Base-by-base conservation (phyloP, 2,888 invertebrate genomes). In the Alcis repandata region DNA sequence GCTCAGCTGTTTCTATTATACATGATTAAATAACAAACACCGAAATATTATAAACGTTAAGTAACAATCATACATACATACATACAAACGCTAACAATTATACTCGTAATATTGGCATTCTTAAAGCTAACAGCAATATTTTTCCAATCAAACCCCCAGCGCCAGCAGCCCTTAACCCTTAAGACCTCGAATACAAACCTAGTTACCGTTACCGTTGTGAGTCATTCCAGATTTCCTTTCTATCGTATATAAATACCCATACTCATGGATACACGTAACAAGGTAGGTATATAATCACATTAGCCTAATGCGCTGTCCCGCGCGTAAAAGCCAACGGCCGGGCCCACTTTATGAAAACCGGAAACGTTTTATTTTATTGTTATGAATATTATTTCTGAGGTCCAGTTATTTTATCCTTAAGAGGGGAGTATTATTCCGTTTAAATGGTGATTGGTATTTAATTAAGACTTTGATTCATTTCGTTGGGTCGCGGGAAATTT, bases 331-430 rank as follows among this genome's bases (percentile, higher is more conserved):
- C 78, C 85, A 86, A 90, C 84, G 89, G 79, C 77, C 80, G 78
- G 78, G 76, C 68, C 65, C 79, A 76, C 80, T 80, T 80, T 88
- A 87, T 86, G 84, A 84, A 82, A 79, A 78, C 83, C 79, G 79
- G 80, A 82, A 83, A 77, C 84, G 86, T 87, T 89, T 84, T 84
- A 84, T 89, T 88, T 90, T 84, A 89, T 79, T 86, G 86, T 88
- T 89, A 88, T 88, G 74, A 70, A 75, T 79, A 79, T 79, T 80
- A 79, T 82, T 81, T 77, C 79, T 79, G 80, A 57, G 68, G 70
- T 68, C 54, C 69, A 64, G 67, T 67, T 69, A 70, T 72, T 70
- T 70, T 67, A 72, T 64, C 66, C 66, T 62, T 71, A 68, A 72
- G 51, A 41, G 46, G 40, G 36, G 27, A 51, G 19, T 45, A 58